Conservation (phyloP, 2,113 vertebrate genomes). For the Corythaeola cristata region DNA sequence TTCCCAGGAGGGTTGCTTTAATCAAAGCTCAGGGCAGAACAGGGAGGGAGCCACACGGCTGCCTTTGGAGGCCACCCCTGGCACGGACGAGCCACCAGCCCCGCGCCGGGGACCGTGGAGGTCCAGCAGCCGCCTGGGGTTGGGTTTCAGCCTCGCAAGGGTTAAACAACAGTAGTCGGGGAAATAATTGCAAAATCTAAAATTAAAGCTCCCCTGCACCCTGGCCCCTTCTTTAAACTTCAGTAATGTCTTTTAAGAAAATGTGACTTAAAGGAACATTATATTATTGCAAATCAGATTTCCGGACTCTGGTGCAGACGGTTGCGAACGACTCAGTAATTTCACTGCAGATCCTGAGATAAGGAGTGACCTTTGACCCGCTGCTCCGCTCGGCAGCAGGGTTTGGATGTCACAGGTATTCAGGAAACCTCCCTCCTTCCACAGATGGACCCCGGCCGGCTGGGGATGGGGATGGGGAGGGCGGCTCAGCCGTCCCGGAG, state of each 20-base stretch:
- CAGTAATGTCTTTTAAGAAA: conserved; percentile 69
- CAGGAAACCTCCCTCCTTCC: not conserved
- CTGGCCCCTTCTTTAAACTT: conserved; percentile 66
- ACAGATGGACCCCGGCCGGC: not conserved
- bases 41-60: not conserved
- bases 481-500: not conserved
- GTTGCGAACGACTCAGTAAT: conserved; percentile 44
- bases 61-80: not conserved
- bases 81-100: not conserved
- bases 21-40: not conserved
- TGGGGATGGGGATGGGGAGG: not conserved
- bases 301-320: conserved; percentile 65
- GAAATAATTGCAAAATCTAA: conserved; percentile 70
- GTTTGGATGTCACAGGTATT: conserved; percentile 12
- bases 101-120: accelerated
- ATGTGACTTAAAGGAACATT: conserved; percentile 69
- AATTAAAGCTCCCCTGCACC: conserved; percentile 56
- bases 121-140: not conserved
- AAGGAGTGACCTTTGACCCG: conserved; percentile 46
- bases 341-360: conserved; percentile 60
- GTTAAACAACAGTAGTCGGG: conserved; percentile 71
- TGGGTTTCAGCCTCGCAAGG: conserved; percentile 54
- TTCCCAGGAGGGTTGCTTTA: not conserved
- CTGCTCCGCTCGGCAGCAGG: not conserved
- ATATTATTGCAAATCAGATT: conserved; percentile 74